These are phyloP conservation scores for Acheta domesticus DNA, from an alignment of 2,888 invertebrate genomes.

Conservation along the genomic window DNA sequence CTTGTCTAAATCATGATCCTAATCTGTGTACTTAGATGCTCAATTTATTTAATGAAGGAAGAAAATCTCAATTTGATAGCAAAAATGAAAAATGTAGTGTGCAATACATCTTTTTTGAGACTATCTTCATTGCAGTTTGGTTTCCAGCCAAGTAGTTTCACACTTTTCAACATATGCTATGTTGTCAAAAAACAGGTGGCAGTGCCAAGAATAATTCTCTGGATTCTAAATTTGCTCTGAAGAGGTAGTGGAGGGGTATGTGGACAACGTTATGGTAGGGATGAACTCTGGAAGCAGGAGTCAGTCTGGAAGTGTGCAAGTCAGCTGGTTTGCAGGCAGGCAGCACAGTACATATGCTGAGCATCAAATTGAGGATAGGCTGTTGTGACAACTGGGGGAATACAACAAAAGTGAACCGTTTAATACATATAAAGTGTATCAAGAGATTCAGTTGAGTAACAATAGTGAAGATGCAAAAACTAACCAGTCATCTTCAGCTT, in stretches of 20 bases:
- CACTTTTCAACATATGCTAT: conserved; percentile 34
- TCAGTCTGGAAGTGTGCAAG: conserved; percentile 23
- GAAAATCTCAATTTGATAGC: no score
- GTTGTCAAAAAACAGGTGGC: conserved; percentile 34
- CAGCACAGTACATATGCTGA: not conserved
- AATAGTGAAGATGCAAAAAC: not conserved
- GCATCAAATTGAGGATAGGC: not conserved
- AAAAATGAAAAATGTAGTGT: no score
- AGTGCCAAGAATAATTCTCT: conserved; percentile 38
- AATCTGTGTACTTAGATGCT: no score
- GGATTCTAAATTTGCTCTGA: conserved; percentile 36
- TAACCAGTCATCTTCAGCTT: not conserved
- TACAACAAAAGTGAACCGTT: conserved; percentile 36
- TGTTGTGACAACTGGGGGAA: conserved; percentile 35
- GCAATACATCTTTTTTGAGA: not conserved
- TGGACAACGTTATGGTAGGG: conserved; percentile 19
- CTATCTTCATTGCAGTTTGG: conserved; percentile 12
- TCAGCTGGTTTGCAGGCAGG: conserved; percentile 1
- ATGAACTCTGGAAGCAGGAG: conserved; percentile 11
- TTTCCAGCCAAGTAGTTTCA: conserved; percentile 22
- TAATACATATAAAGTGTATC: conserved; percentile 45
- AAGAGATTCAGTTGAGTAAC: conserved; percentile 45
- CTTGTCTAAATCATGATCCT: no score
- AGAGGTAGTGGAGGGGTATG: conserved; percentile 23
- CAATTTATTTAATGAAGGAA: no score